phyloP scores from a whole-genome alignment of 2,888 invertebrate genomes.

The Cabera pusaria region DNA sequence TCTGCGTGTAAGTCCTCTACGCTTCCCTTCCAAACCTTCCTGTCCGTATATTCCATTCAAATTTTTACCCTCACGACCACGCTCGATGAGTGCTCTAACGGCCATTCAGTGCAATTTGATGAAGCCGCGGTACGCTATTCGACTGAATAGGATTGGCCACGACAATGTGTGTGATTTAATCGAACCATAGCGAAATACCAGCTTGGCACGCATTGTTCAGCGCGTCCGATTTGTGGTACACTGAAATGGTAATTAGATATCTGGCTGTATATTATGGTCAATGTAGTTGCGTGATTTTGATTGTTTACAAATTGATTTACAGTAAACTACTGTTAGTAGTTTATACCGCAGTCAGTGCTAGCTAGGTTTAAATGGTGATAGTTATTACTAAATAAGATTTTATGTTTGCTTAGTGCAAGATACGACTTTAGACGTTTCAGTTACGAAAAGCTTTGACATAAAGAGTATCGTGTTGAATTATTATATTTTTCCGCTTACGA shows the following conservation, averaged over 20 bases:
- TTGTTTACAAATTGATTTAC: no score
- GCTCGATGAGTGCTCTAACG: conserved; percentile 76
- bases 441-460: no score
- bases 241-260: conserved; percentile 21
- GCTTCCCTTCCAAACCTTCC: conserved; percentile 44
- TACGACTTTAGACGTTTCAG: no score
- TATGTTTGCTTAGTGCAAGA: no score
- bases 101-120: conserved; percentile 80
- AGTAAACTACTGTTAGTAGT: no score
- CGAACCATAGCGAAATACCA: conserved; percentile 62
- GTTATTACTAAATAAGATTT: no score
- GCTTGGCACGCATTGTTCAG: conserved; percentile 39
- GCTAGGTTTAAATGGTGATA: no score
- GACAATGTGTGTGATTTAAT: conserved; percentile 75
- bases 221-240: conserved; percentile 33
- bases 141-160: conserved; percentile 70
- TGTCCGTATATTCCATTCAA: conserved; percentile 75
- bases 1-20: conserved; percentile 17
- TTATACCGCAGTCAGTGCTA: no score
- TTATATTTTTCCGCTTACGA: no score
- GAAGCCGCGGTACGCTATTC: conserved; percentile 72
- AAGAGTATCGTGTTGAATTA: no score
- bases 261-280: no score
- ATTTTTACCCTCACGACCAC: conserved; percentile 76
- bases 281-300: no score